Evolutionary conservation across 2,797 vertebrate genomes (phyloP).

Genomic region (Balearica regulorum): DNA sequence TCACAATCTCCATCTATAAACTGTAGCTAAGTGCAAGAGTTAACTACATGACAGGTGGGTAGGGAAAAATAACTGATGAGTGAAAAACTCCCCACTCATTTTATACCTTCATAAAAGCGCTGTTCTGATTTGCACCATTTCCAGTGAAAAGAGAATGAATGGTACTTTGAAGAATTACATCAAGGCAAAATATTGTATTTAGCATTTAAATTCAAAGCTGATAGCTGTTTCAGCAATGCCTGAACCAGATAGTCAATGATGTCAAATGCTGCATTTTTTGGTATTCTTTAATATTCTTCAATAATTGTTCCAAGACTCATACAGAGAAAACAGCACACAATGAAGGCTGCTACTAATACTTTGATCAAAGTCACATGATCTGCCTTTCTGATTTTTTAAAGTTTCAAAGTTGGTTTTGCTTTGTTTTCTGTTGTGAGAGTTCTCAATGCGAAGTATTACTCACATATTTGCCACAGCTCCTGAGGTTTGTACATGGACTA

Average conservation of each 20-base stretch:
- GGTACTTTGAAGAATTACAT: not conserved
- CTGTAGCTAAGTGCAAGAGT: not conserved
- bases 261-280: not conserved
- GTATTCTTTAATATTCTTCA: not conserved
- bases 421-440: not conserved
- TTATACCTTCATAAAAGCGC: not conserved
- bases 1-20: not conserved
- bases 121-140: not conserved
- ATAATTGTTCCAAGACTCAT: not conserved
- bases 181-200: constrained; percentile 22
- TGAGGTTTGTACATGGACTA: not conserved
- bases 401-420: not conserved
- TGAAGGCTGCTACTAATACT: not conserved
- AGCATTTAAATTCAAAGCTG: not conserved
- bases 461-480: not conserved
- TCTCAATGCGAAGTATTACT: not conserved
- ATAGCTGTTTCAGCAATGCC: not conserved
- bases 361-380: not conserved
- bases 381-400: not conserved
- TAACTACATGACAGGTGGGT: not conserved
- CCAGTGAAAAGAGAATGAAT: not conserved
- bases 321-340: not conserved
- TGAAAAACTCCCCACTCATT: not conserved
- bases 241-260: not conserved
- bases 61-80: not conserved